These are phyloP conservation scores for Tigriopus californicus DNA, from an alignment of 2,888 invertebrate species.

Conservation along the genomic window DNA sequence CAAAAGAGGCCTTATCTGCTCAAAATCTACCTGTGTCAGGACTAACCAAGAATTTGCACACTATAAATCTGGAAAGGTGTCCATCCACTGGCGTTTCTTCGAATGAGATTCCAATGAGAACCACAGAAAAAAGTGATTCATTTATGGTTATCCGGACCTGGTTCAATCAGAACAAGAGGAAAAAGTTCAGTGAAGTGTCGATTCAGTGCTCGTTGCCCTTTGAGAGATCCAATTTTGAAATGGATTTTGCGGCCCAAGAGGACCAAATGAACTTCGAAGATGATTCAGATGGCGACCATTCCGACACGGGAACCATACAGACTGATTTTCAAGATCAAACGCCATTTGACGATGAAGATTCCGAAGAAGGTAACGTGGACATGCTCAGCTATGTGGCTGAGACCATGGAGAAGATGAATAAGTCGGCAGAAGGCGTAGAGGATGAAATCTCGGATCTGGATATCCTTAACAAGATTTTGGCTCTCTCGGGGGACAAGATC, in stretches of 20 bases:
- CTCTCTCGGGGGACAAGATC: no score
- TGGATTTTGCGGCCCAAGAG: neutral
- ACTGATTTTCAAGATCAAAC: neutral
- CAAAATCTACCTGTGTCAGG: neutral
- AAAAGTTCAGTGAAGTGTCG: constrained; percentile 24
- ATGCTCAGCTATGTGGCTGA: neutral
- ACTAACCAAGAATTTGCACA: neutral
- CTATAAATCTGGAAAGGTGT: constrained; percentile 10
- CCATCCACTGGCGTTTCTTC: neutral
- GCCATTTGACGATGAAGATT: neutral
- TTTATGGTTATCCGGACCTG: neutral
- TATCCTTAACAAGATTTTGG: neutral
- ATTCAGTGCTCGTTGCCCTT: neutral
- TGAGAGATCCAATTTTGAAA: neutral
- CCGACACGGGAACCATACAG: neutral
- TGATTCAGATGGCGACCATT: neutral
- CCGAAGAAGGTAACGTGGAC: neutral
- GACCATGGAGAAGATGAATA: neutral
- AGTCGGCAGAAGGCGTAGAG: neutral
- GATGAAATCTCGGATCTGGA: neutral
- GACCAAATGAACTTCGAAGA: neutral
- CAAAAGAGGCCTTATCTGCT: neutral
- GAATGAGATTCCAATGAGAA: constrained; percentile 18
- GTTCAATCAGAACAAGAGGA: constrained; percentile 30
- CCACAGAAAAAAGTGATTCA: neutral